Conservation (phyloP, 2,888 invertebrate genomes). For the Tetranychus piercei region DNA sequence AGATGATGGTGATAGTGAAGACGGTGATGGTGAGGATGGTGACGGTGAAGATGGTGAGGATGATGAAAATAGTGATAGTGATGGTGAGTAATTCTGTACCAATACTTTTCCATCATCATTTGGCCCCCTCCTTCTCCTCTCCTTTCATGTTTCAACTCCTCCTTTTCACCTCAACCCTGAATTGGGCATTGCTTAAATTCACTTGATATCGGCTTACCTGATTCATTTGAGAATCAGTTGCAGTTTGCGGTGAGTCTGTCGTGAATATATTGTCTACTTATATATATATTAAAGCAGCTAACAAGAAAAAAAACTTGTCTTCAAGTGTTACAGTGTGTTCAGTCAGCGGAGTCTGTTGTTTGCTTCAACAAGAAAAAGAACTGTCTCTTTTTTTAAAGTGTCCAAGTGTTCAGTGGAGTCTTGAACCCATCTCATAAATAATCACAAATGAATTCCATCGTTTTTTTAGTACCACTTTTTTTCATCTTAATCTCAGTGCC, state of each 20-base stretch:
- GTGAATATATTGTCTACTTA: too few relatives aligned
- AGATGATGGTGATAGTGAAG: neutral
- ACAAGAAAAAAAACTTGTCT: too few relatives aligned
- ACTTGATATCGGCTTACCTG: neutral
- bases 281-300: too few relatives aligned
- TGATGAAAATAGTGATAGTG: neutral
- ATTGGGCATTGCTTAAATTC: neutral
- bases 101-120: neutral
- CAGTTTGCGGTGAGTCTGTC: neutral
- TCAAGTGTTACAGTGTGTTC: too few relatives aligned
- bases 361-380: too few relatives aligned
- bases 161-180: neutral
- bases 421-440: neutral
- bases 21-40: neutral
- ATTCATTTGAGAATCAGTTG: neutral
- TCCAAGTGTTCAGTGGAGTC: neutral
- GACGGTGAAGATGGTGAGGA: neutral
- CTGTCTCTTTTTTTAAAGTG: too few relatives aligned
- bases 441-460: neutral
- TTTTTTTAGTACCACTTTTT: neutral
- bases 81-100: neutral
- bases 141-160: neutral
- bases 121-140: neutral
- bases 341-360: too few relatives aligned
- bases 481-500: conserved; percentile 8